Evolutionary conservation across 2,888 invertebrate genomes (phyloP).

Genomic region (Meteorus colon): DNA sequence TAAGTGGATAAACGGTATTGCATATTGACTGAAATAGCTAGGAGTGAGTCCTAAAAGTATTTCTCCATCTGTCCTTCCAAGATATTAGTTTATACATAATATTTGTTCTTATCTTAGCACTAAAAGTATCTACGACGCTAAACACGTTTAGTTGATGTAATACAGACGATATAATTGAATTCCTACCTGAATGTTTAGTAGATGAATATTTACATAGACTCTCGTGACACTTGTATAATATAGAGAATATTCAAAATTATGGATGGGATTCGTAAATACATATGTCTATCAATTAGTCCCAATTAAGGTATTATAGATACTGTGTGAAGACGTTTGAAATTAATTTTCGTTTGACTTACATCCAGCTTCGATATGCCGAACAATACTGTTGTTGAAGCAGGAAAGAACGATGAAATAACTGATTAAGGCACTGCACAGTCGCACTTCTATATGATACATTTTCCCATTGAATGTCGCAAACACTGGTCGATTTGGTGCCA

Average conservation of each 20-base stretch:
- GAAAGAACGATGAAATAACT: neutral
- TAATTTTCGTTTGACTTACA: conserved; percentile 17
- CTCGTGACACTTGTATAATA: neutral
- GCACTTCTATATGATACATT: conserved; percentile 20
- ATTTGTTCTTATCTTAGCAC: too few species aligned
- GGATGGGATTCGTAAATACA: too few species aligned
- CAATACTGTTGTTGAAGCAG: neutral
- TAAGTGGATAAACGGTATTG: conserved; percentile 50
- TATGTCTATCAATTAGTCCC: neutral
- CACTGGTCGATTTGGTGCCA: neutral
- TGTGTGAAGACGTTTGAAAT: neutral
- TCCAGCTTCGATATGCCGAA: neutral
- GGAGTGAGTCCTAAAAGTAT: too few species aligned
- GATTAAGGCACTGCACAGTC: conserved; percentile 8
- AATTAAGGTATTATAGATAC: neutral
- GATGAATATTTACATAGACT: neutral
- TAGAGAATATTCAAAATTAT: too few species aligned
- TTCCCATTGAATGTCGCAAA: conserved; percentile 8
- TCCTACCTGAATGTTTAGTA: neutral
- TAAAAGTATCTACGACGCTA: too few species aligned
- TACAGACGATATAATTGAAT: neutral
- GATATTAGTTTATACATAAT: too few species aligned
- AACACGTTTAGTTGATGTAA: neutral
- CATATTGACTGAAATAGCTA: conserved; percentile 36
- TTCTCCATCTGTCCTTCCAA: too few species aligned